These are phyloP conservation scores for Orthonyx spaldingii DNA, from an alignment of 2,113 vertebrate species.

Conservation along the genomic window DNA sequence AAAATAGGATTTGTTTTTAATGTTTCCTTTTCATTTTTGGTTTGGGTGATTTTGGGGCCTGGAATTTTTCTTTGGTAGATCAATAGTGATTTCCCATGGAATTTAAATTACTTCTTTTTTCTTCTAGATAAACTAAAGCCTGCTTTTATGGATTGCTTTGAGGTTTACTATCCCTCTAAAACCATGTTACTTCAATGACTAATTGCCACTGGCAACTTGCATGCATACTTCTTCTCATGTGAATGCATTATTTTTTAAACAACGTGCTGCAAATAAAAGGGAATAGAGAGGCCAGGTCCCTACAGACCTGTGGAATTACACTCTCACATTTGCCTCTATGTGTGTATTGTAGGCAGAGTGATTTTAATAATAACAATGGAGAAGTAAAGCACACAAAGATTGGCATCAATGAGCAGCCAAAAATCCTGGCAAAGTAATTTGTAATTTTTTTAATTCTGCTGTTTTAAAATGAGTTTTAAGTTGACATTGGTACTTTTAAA, in stretches of 20 bases:
- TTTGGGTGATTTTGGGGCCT: background rate
- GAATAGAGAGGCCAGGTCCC: background rate
- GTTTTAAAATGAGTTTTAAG: background rate
- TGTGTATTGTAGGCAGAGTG: background rate
- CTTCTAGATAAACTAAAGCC: background rate
- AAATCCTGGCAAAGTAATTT: background rate
- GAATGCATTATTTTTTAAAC: slow-evolving; percentile 22
- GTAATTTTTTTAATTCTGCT: background rate
- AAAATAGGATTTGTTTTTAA: background rate
- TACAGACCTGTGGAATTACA: background rate
- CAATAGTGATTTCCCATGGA: background rate
- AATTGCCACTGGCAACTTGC: background rate
- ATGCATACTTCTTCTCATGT: background rate
- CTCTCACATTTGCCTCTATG: background rate
- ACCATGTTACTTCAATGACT: background rate
- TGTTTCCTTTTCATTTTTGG: background rate
- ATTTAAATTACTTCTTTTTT: background rate
- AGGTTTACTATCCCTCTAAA: background rate
- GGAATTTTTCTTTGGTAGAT: background rate
- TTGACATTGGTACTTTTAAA: background rate
- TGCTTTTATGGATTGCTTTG: background rate
- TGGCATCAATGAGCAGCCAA: background rate
- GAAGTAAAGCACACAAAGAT: background rate
- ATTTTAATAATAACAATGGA: background rate
- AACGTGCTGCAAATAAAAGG: background rate